Conservation (phyloP, 2,797 vertebrate species). For the Alca torda region DNA sequence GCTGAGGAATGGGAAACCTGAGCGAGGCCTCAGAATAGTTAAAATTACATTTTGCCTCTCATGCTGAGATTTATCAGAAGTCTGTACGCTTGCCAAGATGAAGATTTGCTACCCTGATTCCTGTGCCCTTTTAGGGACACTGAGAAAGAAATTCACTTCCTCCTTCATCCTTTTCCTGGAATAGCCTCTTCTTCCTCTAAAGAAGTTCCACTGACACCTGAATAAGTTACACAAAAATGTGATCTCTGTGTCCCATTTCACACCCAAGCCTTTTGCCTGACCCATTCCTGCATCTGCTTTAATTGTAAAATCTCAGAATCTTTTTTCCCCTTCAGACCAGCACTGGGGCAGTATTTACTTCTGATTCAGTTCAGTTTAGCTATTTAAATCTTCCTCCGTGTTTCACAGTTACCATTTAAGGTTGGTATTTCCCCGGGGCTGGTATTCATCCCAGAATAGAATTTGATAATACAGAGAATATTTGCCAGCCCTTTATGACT, state of each 20-base stretch:
- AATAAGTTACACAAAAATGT: neutral
- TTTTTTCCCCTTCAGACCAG: neutral
- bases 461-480: conserved; percentile 43
- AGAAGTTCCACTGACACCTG: neutral
- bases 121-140: conserved; percentile 18
- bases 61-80: neutral
- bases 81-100: neutral
- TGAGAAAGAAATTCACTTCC: neutral
- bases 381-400: conserved; percentile 23
- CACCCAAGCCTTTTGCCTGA: neutral
- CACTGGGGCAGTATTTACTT: conserved; percentile 8
- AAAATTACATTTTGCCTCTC: neutral
- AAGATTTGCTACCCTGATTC: neutral
- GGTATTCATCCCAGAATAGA: conserved; percentile 48
- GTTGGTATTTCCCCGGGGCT: conserved; percentile 36
- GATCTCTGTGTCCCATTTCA: neutral
- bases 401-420: conserved; percentile 66
- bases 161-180: neutral
- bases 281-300: neutral
- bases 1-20: neutral
- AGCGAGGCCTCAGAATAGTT: neutral
- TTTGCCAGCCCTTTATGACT: conserved; percentile 33
- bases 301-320: neutral
- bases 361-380: conserved; percentile 53
- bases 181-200: neutral